These are phyloP conservation scores for Orchesella cincta DNA, from an alignment of 1,140 invertebrate species.

Conservation along the genomic window DNA sequence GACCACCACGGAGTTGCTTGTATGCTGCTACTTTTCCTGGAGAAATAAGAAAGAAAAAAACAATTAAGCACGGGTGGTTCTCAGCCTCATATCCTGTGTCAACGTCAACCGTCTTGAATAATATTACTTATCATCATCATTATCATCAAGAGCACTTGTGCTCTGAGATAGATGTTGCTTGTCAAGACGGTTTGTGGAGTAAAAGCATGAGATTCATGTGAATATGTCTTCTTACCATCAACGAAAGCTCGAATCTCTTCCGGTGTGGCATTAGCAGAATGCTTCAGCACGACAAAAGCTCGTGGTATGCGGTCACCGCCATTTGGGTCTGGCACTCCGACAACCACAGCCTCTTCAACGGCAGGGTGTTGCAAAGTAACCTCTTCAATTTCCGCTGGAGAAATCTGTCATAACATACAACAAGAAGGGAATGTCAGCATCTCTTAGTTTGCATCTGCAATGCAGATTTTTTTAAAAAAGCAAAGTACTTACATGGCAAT, in stretches of 20 bases:
- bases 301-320: constrained; percentile 46
- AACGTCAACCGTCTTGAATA: too few species aligned
- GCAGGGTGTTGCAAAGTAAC: constrained; percentile 55
- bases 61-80: not conserved
- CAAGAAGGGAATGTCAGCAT: not conserved
- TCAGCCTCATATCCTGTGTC: not conserved
- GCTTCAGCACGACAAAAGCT: constrained; percentile 48
- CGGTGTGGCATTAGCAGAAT: constrained; percentile 52
- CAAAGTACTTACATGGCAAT: constrained; percentile 46
- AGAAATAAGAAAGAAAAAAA: not conserved
- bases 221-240: constrained; percentile 31
- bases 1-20: constrained; percentile 43
- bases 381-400: constrained; percentile 52
- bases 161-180: too few species aligned
- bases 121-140: too few species aligned
- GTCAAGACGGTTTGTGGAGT: too few species aligned
- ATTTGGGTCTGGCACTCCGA: constrained; percentile 58
- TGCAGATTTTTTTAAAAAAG: not conserved
- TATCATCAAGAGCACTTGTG: too few species aligned
- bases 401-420: constrained; percentile 48
- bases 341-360: constrained; percentile 59
- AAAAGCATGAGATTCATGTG: too few species aligned
- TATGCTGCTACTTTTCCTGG: constrained; percentile 36
- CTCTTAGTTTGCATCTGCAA: not conserved
- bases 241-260: constrained; percentile 40